Conservation (phyloP, 2,113 vertebrate species). For the Clarias batrachus region DNA sequence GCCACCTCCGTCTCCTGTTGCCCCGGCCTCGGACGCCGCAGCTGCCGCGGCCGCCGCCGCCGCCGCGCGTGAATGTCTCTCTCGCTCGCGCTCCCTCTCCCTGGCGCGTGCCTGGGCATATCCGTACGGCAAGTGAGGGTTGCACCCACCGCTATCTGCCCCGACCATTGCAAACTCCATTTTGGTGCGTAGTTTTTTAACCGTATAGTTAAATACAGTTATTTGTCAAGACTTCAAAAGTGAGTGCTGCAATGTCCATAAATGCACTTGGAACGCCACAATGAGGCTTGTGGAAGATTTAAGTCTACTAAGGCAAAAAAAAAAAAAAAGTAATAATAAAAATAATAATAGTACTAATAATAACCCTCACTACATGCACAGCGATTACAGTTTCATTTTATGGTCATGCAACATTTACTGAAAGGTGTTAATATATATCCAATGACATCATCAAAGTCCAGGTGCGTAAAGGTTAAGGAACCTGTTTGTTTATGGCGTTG, state of each 20-base stretch:
- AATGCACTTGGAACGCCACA: slow-evolving; percentile 31
- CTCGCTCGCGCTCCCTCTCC: slow-evolving; percentile 84
- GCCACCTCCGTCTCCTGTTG: slow-evolving; percentile 61
- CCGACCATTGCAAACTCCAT: slow-evolving; percentile 99
- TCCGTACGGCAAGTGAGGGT: slow-evolving; percentile 92
- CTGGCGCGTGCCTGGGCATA: slow-evolving; percentile 83
- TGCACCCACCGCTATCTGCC: slow-evolving; percentile 91
- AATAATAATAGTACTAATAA: too few relatives aligned
- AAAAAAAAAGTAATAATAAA: neutral
- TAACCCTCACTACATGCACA: slow-evolving; percentile 17
- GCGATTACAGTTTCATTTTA: slow-evolving; percentile 12
- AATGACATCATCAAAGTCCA: slow-evolving; percentile 7
- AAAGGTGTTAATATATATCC: neutral
- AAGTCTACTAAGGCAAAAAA: slow-evolving; percentile 19
- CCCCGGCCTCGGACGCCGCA: slow-evolving; percentile 68
- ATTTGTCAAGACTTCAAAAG: slow-evolving; percentile 1
- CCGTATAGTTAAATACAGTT: slow-evolving; percentile 20
- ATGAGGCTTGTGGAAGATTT: slow-evolving; percentile 14
- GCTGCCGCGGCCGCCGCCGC: slow-evolving; percentile 67
- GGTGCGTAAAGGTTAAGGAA: slow-evolving; percentile 45
- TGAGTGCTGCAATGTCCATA: slow-evolving; percentile 26
- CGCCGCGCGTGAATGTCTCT: slow-evolving; percentile 76
- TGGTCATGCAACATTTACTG: slow-evolving; percentile 33
- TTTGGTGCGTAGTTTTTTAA: slow-evolving; percentile 50
- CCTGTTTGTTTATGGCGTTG: slow-evolving; percentile 17